Conservation (phyloP, 2,797 vertebrate genomes). For the Sphaeramia orbicularis region DNA sequence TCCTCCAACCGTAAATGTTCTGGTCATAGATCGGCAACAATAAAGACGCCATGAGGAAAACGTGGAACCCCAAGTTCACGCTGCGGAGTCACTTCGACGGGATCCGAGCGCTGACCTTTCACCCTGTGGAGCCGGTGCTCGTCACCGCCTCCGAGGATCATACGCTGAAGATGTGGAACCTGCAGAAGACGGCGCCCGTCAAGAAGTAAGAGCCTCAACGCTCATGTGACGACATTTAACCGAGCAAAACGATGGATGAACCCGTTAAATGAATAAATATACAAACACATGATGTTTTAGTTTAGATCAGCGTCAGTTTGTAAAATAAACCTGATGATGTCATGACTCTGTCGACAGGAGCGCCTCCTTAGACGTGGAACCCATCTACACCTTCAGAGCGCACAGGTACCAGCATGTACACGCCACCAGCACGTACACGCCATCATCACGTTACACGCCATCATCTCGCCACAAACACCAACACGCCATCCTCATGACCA, state of each 20-base stretch:
- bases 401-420: conserved; percentile 84
- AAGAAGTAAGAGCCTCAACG: conserved; percentile 89
- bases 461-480: no score
- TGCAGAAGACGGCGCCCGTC: conserved; percentile 97
- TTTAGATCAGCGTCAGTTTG: no score
- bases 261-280: no score
- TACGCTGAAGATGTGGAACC: conserved; percentile 99
- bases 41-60: conserved; percentile 97
- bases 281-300: no score
- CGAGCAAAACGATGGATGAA: no score
- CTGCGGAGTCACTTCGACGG: conserved; percentile 98
- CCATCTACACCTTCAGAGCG: conserved; percentile 96
- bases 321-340: no score
- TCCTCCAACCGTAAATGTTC: neutral
- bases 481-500: no score
- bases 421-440: conserved; percentile 23
- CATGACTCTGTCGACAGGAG: conserved; percentile 81
- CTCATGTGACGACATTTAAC: no score
- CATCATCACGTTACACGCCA: conserved; percentile 40
- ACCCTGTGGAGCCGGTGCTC: conserved; percentile 95
- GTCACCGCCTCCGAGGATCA: conserved; percentile 98
- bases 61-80: conserved; percentile 99
- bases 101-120: conserved; percentile 95
- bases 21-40: conserved; percentile 93
- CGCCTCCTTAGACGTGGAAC: conserved; percentile 94